Conservation (phyloP, 2,888 invertebrate species). For the Trichopoda pennipes region DNA sequence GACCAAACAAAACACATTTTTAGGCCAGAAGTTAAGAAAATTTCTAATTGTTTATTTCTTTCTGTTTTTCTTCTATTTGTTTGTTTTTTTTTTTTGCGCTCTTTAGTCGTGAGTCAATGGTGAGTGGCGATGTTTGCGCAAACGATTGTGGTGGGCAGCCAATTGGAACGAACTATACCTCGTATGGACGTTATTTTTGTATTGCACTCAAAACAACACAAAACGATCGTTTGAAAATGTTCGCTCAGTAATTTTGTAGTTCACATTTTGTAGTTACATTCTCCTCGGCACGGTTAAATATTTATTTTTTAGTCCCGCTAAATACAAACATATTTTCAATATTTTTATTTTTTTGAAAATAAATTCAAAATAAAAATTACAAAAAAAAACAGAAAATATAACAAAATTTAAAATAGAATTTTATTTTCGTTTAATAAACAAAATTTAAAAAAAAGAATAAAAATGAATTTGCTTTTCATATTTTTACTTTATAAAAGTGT, state of each 20-base stretch:
- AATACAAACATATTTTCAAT: slow-evolving; percentile 46
- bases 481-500: slow-evolving; percentile 45
- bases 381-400: not conserved
- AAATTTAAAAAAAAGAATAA: slow-evolving; percentile 16
- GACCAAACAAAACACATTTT: slow-evolving; percentile 58
- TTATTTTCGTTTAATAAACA: not conserved
- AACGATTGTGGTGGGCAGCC: slow-evolving; percentile 64
- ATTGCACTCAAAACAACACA: slow-evolving; percentile 53
- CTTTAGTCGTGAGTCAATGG: slow-evolving; percentile 54
- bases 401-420: slow-evolving; percentile 17
- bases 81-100: slow-evolving; percentile 42
- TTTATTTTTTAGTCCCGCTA: slow-evolving; percentile 36
- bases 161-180: slow-evolving; percentile 68
- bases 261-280: slow-evolving; percentile 61
- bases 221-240: slow-evolving; percentile 47
- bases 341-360: too few species aligned
- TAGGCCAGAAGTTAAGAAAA: slow-evolving; percentile 13
- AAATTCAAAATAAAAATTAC: slow-evolving; percentile 7
- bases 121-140: slow-evolving; percentile 57
- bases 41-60: slow-evolving; percentile 8
- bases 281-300: slow-evolving; percentile 54
- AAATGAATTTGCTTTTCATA: slow-evolving; percentile 57
- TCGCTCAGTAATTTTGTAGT: slow-evolving; percentile 64
- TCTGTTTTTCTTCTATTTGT: slow-evolving; percentile 3
- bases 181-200: slow-evolving; percentile 68